These are phyloP conservation scores for Bimastos eiseni DNA, from an alignment of 2,888 invertebrate species.

Conservation along the genomic window DNA sequence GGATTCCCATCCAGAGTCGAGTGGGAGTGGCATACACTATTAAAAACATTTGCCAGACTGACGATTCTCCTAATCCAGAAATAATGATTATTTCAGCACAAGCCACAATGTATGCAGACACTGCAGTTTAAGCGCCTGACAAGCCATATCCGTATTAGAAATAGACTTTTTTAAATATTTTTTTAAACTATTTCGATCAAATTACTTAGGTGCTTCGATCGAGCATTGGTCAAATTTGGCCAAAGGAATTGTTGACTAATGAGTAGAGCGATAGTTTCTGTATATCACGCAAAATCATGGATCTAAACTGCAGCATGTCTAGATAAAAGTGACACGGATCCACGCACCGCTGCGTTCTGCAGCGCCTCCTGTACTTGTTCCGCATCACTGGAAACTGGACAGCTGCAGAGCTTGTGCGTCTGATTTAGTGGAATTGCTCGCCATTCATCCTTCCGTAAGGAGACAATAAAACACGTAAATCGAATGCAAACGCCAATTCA, in stretches of 20 bases:
- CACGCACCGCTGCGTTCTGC: neutral
- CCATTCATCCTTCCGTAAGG: neutral
- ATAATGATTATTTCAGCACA: too few species aligned
- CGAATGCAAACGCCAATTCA: neutral
- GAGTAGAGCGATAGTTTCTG: neutral
- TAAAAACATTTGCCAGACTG: too few species aligned
- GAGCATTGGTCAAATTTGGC: neutral
- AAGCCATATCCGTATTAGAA: too few species aligned
- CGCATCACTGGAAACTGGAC: neutral
- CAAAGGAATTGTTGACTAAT: neutral
- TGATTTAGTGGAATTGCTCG: neutral
- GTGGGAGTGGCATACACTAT: too few species aligned
- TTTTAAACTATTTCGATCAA: too few species aligned
- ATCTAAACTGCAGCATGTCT: neutral
- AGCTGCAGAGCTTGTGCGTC: neutral
- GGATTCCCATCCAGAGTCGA: too few species aligned
- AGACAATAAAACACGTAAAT: neutral
- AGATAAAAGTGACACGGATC: neutral
- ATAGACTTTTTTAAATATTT: too few species aligned
- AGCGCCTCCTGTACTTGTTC: neutral
- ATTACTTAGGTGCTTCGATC: neutral
- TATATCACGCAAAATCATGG: neutral
- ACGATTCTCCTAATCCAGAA: too few species aligned
- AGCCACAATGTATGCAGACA: too few species aligned
- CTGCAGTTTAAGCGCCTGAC: too few species aligned